Evolutionary conservation across 1,140 invertebrate species (phyloP).

Genomic region (Sarcophaga bullata): DNA sequence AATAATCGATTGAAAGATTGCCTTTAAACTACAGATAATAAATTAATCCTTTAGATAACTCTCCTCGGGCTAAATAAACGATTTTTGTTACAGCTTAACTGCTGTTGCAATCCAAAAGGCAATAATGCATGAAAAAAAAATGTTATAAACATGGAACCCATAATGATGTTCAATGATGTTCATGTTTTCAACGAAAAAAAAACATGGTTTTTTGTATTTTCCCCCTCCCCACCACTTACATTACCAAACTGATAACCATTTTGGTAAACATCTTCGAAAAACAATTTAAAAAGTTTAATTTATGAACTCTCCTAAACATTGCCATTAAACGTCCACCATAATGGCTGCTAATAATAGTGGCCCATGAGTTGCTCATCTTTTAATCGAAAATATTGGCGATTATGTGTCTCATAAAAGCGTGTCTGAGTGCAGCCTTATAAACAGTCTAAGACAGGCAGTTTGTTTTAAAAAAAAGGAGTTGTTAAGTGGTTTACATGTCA

Average conservation of each 20-base stretch:
- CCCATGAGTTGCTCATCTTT: background rate
- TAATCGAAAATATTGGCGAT: background rate
- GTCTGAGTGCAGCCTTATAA: background rate
- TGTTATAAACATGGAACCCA: background rate
- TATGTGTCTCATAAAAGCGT: background rate
- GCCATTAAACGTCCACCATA: background rate
- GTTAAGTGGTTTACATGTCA: slow-evolving; percentile 16
- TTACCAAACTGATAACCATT: background rate
- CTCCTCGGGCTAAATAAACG: background rate
- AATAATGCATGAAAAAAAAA: background rate
- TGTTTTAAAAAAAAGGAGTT: background rate
- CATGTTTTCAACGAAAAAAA: background rate
- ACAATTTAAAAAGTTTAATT: background rate
- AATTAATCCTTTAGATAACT: no score
- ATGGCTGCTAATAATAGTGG: background rate
- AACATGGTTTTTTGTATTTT: background rate
- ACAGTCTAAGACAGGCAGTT: background rate
- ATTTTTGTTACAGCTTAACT: background rate
- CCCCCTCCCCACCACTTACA: no score
- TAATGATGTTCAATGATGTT: background rate
- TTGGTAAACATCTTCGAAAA: background rate
- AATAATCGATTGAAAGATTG: no score
- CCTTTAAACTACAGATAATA: no score
- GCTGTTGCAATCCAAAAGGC: background rate
- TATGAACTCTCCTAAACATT: background rate